These are phyloP conservation scores for Maccullochella peelii DNA, from an alignment of 2,113 vertebrate genomes.

Conservation along the genomic window DNA sequence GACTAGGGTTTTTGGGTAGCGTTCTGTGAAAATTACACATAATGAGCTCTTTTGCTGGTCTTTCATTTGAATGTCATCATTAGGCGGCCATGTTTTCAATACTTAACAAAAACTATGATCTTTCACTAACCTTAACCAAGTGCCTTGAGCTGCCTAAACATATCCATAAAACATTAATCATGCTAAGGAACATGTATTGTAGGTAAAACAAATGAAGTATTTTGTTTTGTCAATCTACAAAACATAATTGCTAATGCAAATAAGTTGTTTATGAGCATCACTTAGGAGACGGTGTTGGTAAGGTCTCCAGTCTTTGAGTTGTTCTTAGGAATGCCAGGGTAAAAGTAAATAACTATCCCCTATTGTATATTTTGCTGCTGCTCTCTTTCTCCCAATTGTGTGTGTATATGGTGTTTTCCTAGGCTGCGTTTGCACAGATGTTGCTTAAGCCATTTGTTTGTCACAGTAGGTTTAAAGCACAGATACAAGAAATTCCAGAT, in stretches of 20 bases:
- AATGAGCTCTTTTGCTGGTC: conserved; percentile 54
- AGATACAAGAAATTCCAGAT: conserved; percentile 64
- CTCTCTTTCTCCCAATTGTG: neutral
- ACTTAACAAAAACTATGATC: neutral
- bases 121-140: neutral
- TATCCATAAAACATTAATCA: neutral
- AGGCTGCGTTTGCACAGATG: conserved; percentile 75
- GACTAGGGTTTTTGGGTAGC: conserved; percentile 29
- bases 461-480: conserved; percentile 42
- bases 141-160: neutral
- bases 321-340: conserved; percentile 2
- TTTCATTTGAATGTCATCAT: conserved; percentile 76
- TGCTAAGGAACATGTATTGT: neutral
- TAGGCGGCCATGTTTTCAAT: conserved; percentile 35
- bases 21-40: conserved; percentile 65
- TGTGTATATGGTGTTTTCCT: conserved; percentile 35
- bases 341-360: conserved; percentile 37
- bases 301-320: neutral
- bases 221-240: neutral
- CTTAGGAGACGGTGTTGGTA: neutral
- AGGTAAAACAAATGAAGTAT: neutral
- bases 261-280: neutral
- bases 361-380: conserved; percentile 32
- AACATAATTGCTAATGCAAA: neutral
- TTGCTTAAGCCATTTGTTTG: conserved; percentile 65